Percentiles rank a stretch among this genome's conserved stretches.
Evolutionary conservation across 2,888 invertebrate genomes (phyloP).

Genomic region (Mimachlamys varia): DNA sequence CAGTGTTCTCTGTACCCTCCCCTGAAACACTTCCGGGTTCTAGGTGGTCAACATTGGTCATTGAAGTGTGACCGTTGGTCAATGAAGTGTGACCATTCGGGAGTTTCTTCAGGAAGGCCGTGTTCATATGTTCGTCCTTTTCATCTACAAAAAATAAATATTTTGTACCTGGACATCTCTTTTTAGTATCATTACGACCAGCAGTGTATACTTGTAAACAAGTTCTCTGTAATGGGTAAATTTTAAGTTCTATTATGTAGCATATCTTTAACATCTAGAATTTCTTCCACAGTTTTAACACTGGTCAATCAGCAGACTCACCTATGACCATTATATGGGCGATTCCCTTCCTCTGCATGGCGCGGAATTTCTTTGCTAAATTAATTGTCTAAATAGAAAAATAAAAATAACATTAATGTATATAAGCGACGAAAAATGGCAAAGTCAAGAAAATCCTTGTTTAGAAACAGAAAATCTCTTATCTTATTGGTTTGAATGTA

Average conservation of each 20-base stretch:
- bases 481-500: too few species aligned
- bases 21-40: conserved; percentile 51
- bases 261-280: too few species aligned
- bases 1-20: conserved; percentile 32
- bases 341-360: conserved; percentile 65
- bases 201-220: too few species aligned
- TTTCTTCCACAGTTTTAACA: too few species aligned
- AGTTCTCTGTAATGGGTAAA: too few species aligned
- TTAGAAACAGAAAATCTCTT: too few species aligned
- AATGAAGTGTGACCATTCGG: conserved; percentile 43
- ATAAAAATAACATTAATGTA: neutral
- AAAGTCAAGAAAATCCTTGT: too few species aligned
- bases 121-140: conserved; percentile 59
- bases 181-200: too few species aligned
- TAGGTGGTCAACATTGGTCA: conserved; percentile 40
- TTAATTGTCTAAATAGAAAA: conserved; percentile 63
- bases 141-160: conserved; percentile 58
- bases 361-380: conserved; percentile 65
- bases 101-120: conserved; percentile 66
- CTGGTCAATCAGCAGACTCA: conserved; percentile 47
- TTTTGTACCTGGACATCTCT: too few species aligned
- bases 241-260: too few species aligned
- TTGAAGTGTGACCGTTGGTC: neutral
- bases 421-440: too few species aligned
- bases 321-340: conserved; percentile 71